Evolutionary conservation across 2,888 invertebrate genomes (phyloP), one percentile per base, ranked within the genome.

Genomic region (Rhopalosiphum nymphaeae): DNA sequence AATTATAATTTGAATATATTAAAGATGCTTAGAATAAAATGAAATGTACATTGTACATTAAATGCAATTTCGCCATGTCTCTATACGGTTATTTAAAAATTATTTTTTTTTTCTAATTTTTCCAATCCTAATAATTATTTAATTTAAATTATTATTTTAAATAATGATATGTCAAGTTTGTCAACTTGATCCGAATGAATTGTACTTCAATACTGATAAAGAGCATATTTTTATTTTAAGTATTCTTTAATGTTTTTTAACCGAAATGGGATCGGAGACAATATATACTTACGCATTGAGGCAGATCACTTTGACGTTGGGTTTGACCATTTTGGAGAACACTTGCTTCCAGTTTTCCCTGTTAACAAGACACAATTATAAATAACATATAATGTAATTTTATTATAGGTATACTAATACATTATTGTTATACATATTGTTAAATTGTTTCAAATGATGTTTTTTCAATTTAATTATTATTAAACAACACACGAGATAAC

Each of bases 341-440:
- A 98, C 97, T 95, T 97, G 98, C 49, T 98, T 98, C 99, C 99
- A 99, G 94, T 99, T 99, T 96, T 98, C 98, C 29, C 99, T 99
- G 96, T 16, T 9, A 91, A 84, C 42, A 53, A 89, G 26, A 89
- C 10, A 44, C 3, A 42, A n/a, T 5, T 86, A 49, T 46, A 3
- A 9, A 44, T 16, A 67, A 16, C n/a, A n/a, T 67, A 57, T 57
- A 7, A 29, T 29, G 9, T n/a, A 16, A 67, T 67, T n/a, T 29
- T 44, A 67, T 67, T 67, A n/a, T 67, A n/a, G 2, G 44, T 7
- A 46, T 7, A 46, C 7, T 46, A 46, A 67, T 4, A 36, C 1
- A 78, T n/a, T n/a, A 78, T 78, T 61, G 29, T 61, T 61, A 61
- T 53, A 53, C 21, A 53, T 53, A 16, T 53, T 21, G 21, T 2